Evolutionary conservation across 2,797 vertebrate genomes (phyloP), one percentile per base, ranked within the genome.

Genomic region (Fistularia tabacaria): DNA sequence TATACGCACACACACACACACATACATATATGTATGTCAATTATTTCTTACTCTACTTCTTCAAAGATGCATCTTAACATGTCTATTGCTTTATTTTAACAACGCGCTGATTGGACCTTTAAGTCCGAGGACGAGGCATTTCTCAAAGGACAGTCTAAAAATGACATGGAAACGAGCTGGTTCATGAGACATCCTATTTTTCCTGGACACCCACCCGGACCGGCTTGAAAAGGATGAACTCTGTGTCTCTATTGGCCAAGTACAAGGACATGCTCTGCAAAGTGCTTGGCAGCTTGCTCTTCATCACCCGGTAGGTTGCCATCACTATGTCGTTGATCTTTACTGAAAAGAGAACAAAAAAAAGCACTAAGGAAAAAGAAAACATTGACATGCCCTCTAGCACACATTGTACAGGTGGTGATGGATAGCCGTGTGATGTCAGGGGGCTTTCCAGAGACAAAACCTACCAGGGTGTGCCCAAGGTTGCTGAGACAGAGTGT

Each of bases 191-290:
- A 62, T 10, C 42, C 15, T 41, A 59, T 49, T 5, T n/a, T 66
- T 67, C 59, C 25, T 42, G 58, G 61, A 62, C 81, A 94, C 97
- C 90, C 80, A 99, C 97, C 92, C 92, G 89, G 47, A 99, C 95
- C 36, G 97, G 97, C 76, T 99, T 99, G 87, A 99, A 99, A 76
- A 99, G 89, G 84, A 99, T 98, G 89, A 97, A 94, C 84, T 99
- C 97, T 0, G 97, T 99, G 54, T 99, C 97, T 89, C 92, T 97
- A 80, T 98, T 99, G 84, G 95, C 94, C 54, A 99, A 85, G 83
- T 99, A 99, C 66, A 99, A 84, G 0, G 95, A 94, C 95, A 99
- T 94, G 87, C 96, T 98, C 82, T 94, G 93, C 81, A 97, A 85
- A 0, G 93, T 98, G 74, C 79, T 75, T 0, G 97, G 97, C 74